These are phyloP conservation scores for Laupala kohalensis DNA, from an alignment of 1,140 invertebrate genomes.

Conservation along the genomic window DNA sequence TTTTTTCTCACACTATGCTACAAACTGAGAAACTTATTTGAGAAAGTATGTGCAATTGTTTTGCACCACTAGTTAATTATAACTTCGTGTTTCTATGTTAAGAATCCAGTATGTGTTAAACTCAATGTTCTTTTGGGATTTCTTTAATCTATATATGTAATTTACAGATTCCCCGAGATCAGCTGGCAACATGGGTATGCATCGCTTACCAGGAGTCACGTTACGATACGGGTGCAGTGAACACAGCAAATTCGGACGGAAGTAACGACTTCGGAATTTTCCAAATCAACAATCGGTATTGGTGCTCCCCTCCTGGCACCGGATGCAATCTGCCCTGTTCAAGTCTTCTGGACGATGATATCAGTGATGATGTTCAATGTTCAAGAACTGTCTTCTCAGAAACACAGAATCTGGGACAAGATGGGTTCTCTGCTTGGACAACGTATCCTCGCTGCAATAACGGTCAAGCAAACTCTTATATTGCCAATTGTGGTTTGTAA, in stretches of 20 bases:
- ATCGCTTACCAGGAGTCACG: slow-evolving; percentile 56
- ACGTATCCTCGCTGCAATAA: slow-evolving; percentile 40
- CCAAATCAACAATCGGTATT: slow-evolving; percentile 36
- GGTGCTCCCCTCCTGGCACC: slow-evolving; percentile 49
- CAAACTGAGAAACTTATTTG: no score
- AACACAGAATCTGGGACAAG: slow-evolving; percentile 43
- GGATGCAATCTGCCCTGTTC: slow-evolving; percentile 43
- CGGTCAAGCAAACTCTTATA: no score
- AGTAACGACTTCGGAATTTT: slow-evolving; percentile 55
- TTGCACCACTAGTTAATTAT: no score
- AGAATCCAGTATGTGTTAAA: no score
- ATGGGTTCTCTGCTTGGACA: slow-evolving; percentile 59
- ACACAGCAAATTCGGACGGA: slow-evolving; percentile 35
- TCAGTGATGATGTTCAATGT: slow-evolving; percentile 51
- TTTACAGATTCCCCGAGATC: slow-evolving; percentile 34
- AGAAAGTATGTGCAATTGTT: no score
- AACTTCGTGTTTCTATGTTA: no score
- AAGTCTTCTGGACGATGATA: slow-evolving; percentile 47
- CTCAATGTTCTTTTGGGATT: no score
- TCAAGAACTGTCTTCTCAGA: slow-evolving; percentile 43
- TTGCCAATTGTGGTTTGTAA: no score
- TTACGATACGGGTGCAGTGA: slow-evolving; percentile 51
- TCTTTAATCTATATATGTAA: no score
- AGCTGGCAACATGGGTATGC: slow-evolving; percentile 59
- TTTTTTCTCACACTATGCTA: no score